These are phyloP conservation scores for Sparidentex hasta DNA, from an alignment of 2,797 vertebrate species.

Conservation along the genomic window DNA sequence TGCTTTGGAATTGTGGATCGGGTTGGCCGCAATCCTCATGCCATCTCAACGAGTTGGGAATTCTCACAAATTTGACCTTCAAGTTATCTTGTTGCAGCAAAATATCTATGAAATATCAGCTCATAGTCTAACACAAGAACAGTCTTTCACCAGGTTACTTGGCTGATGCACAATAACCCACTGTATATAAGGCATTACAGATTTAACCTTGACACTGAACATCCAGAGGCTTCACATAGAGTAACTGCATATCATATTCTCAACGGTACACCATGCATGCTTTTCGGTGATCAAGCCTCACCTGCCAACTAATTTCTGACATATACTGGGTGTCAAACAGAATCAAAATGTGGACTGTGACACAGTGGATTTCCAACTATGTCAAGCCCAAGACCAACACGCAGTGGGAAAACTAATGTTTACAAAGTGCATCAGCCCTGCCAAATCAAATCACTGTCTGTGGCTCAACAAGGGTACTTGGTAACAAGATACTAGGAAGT, in stretches of 20 bases:
- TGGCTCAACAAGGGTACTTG: conserved; percentile 64
- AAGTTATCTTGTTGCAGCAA: background rate
- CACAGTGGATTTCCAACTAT: conserved; percentile 66
- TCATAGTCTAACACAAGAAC: background rate
- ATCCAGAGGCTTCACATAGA: background rate
- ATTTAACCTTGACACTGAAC: background rate
- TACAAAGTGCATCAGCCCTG: conserved; percentile 87
- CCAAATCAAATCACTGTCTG: conserved; percentile 82
- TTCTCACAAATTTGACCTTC: too few relatives aligned
- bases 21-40: too few relatives aligned
- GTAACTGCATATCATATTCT: background rate
- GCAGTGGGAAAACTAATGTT: conserved; percentile 80
- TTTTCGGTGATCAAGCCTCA: background rate
- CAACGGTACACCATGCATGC: background rate
- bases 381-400: conserved; percentile 78
- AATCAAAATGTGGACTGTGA: conserved; percentile 79
- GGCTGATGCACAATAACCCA: background rate
- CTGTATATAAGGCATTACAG: background rate
- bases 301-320: conserved; percentile 71
- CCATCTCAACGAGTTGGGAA: too few relatives aligned
- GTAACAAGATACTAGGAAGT: background rate
- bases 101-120: background rate
- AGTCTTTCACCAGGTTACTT: background rate
- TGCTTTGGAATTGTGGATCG: too few relatives aligned
- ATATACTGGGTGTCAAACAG: conserved; percentile 57